Conservation (phyloP, 2,888 invertebrate genomes). For the Diloba caeruleocephala region DNA sequence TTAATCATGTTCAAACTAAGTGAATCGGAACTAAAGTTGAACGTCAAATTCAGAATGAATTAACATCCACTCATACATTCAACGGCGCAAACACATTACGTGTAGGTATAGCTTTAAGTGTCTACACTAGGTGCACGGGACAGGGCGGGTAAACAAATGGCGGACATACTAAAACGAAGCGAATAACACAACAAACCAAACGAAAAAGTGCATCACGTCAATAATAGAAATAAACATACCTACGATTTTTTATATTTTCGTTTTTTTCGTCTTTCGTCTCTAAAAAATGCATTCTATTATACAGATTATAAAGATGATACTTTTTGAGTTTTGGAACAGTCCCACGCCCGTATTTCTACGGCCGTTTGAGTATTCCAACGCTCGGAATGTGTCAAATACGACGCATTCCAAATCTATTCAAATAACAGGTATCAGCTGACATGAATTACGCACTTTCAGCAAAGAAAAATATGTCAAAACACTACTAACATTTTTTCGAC, state of each 20-base stretch:
- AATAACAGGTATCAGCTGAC: conserved; percentile 86
- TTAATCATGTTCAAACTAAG: conserved; percentile 31
- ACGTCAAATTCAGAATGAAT: conserved; percentile 44
- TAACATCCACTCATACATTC: conserved; percentile 56
- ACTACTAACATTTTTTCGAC: conserved; percentile 89
- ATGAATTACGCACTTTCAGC: conserved; percentile 90
- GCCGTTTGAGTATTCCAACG: conserved; percentile 81
- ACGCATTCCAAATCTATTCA: conserved; percentile 66
- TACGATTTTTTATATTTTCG: conserved; percentile 74
- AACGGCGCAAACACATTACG: conserved; percentile 57
- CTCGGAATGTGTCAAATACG: conserved; percentile 62
- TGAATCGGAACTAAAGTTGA: conserved; percentile 17
- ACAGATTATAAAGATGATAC: conserved; percentile 74
- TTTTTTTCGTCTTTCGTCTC: conserved; percentile 69
- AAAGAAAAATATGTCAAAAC: conserved; percentile 90
- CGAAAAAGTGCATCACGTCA: conserved; percentile 85
- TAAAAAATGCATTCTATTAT: conserved; percentile 84
- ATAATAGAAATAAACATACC: conserved; percentile 74
- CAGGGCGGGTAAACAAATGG: conserved; percentile 72
- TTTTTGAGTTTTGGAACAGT: conserved; percentile 77
- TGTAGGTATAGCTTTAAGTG: conserved; percentile 51
- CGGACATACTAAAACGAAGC: conserved; percentile 85
- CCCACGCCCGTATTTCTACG: conserved; percentile 67
- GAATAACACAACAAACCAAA: conserved; percentile 82
- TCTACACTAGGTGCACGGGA: conserved; percentile 79